Evolutionary conservation across 2,888 invertebrate species (phyloP), one percentile per base, ranked within the genome.

Genomic region (Zootermopsis nevadensis): DNA sequence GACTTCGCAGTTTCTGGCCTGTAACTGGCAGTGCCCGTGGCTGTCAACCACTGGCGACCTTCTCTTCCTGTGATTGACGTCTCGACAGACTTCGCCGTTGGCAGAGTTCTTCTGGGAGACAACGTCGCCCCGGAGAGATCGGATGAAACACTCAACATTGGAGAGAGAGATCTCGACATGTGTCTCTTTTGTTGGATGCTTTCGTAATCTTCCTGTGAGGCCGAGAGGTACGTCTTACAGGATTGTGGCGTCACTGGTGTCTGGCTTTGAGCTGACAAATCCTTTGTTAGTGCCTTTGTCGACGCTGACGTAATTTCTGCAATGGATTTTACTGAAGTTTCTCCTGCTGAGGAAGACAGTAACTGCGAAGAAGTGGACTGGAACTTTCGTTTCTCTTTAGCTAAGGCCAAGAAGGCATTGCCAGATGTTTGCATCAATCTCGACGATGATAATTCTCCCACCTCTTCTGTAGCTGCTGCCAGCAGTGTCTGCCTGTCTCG

Each of bases 1-100:
- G 94, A 94, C 48, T 85, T 82, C 33, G 85, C 80, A 35, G 84
- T 74, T 81, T 85, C 83, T 81, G 81, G 33, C n/a, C 80, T 48
- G 22, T 67, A 31, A 30, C 82, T 27, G n/a, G 42, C 55, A 30
- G 82, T 35, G n/a, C 66, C 77, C 0, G 66, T 33, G 12, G 84
- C 77, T 55, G 84, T 84, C 82, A 84, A 77, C 84, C 85, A 84
- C 24, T 84, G 82, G 42, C 38, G 83, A 33, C 83, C 85, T 83
- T 67, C 83, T 55, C 67, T 67, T 27, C 60, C 80, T 10, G 35
- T 66, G n/a, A 66, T 12, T 7, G 79, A 79, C n/a, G 77, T 74
- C 48, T 60, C 60, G 24, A 72, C 72, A 30, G 80, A 66, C 7
- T 69, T 55, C 12, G 83, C 74, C 8, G 74, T 35, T 35, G 76